Conservation (phyloP, 2,797 vertebrate species). For the Peromyscus aztecus region DNA sequence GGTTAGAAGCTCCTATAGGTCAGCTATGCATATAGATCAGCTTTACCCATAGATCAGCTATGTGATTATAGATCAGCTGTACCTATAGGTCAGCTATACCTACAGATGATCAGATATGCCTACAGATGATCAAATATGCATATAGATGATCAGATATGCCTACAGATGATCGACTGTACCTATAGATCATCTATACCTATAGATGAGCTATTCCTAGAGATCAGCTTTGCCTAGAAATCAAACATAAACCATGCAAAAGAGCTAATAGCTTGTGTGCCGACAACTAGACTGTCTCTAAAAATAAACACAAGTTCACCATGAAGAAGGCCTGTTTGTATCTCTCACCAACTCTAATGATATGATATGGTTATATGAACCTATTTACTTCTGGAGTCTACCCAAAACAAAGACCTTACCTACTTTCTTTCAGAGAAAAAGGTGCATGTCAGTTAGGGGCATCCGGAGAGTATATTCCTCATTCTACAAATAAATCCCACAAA, state of each 20-base stretch:
- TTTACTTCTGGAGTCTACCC: conserved; percentile 41
- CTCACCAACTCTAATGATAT: conserved; percentile 68
- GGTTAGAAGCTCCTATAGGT: not conserved
- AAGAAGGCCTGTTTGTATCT: conserved; percentile 60
- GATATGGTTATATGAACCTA: conserved; percentile 69
- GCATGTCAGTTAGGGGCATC: conserved; percentile 7
- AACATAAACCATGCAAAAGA: conserved; percentile 47
- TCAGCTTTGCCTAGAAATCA: not conserved
- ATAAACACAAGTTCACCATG: conserved; percentile 76
- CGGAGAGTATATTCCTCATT: conserved; percentile 53
- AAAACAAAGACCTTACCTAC: conserved; percentile 62
- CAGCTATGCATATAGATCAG: not conserved
- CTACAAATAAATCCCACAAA: conserved; percentile 5
- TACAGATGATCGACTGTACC: no score
- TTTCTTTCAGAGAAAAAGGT: conserved; percentile 41
- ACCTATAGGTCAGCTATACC: no score
- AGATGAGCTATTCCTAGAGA: not conserved
- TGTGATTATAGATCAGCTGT: not conserved
- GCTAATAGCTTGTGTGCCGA: conserved; percentile 53
- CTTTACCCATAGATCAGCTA: not conserved
- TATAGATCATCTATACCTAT: no score
- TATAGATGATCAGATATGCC: not conserved
- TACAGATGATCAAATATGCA: no score
- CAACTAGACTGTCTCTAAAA: conserved; percentile 46
- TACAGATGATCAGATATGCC: no score